These are phyloP conservation scores for Grammomys dolichurus DNA, from an alignment of 2,113 vertebrate genomes.

Conservation along the genomic window DNA sequence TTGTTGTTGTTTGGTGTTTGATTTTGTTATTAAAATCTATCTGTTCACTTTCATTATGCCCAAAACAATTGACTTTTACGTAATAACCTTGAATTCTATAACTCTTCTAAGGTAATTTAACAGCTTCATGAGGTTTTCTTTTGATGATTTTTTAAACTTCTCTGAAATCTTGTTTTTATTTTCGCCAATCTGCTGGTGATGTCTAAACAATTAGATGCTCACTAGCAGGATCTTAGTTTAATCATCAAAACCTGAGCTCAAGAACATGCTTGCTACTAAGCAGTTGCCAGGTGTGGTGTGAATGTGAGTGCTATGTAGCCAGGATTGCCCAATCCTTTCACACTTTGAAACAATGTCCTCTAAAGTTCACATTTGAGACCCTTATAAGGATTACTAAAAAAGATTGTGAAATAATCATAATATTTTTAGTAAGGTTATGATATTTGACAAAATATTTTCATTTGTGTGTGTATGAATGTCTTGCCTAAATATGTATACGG, in stretches of 20 bases:
- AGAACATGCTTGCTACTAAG: neutral
- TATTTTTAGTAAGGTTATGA: neutral
- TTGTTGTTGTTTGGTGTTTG: neutral
- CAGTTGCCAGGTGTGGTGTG: neutral
- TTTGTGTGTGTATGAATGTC: neutral
- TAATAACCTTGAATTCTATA: neutral
- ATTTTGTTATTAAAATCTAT: neutral
- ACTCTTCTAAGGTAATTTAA: neutral
- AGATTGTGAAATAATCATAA: neutral
- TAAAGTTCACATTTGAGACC: neutral
- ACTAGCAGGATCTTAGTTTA: neutral
- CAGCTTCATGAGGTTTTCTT: neutral
- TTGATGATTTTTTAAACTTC: constrained; percentile 21
- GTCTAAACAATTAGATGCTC: neutral
- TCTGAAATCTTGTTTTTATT: constrained; percentile 15
- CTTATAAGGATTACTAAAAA: neutral
- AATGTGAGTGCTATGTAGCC: neutral
- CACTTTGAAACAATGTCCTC: neutral
- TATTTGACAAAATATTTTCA: neutral
- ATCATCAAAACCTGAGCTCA: neutral
- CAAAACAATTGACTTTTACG: neutral
- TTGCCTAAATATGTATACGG: neutral
- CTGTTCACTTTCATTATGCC: neutral
- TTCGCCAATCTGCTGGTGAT: neutral
- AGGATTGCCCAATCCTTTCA: neutral